Base-by-base conservation (phyloP, 2,888 invertebrate genomes). In the Nymphalis c-album region DNA sequence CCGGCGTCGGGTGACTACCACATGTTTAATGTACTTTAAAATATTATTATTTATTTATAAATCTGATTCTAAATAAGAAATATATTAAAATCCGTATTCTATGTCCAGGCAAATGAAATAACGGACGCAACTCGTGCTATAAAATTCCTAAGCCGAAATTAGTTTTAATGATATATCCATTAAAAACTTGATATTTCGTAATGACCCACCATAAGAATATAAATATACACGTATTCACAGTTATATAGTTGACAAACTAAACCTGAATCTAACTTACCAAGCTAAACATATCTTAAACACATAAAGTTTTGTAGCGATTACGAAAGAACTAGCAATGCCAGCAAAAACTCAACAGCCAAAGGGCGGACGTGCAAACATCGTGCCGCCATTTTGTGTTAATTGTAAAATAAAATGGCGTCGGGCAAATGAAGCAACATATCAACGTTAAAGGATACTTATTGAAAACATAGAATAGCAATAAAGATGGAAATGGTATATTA, bases 381-480 rank as follows among this genome's bases (percentile, higher is more conserved):
- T 31, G 45, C 65, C 55, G 67, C 67, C 63, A 65, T 70, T 63
- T 70, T 67, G 69, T 69, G 67, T 65, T 71, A 70, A 70, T 70
- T 67, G 64, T 59, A 63, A 48, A 57, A 57, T 63, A 70, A 70
- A 48, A 70, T 70, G 67, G 69, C 68, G 67, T 66, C 60, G 57
- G 65, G 60, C 65, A 66, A 73, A 74, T 74, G 67, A 71, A 72
- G 72, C 71, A 64, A 71, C 73, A 69, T 72, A 67, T 73, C 73
- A 73, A 70, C 64, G 65, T 45, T 70, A 65, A 69, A 69, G 67
- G 64, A 48, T 60, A 60, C 64, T 64, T 68, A 68, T 71, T 65
- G 67, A 55, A 51, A 68, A 51, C 65, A 48, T 57, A 61, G 65
- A 66, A 51, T n/a, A 16, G 7, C 31, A 55, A 31, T 2, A 1